A percentile compares a stretch with the other conserved stretches of the same genome.
Evolutionary conservation across 2,888 invertebrate genomes (phyloP).

Genomic region (Trimorus sp.): DNA sequence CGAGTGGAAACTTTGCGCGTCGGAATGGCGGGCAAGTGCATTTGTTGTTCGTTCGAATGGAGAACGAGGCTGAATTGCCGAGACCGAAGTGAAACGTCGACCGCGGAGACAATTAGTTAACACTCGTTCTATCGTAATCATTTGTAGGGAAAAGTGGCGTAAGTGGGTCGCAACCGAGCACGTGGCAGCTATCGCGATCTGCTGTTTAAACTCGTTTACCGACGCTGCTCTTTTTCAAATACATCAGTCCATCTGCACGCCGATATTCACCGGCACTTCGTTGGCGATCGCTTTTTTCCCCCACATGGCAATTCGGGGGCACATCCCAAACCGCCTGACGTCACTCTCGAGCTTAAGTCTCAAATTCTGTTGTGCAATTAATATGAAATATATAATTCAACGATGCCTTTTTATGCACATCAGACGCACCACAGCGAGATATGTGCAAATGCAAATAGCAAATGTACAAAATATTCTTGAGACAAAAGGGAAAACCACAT

Average conservation of each 20-base stretch:
- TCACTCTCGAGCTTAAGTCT: too few species aligned
- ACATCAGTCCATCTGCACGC: slow-evolving; percentile 5
- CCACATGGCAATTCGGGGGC: too few species aligned
- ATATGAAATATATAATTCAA: too few species aligned
- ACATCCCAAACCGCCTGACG: too few species aligned
- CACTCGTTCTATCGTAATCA: slow-evolving; percentile 69
- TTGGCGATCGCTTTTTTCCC: background rate
- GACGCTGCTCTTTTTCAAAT: slow-evolving; percentile 30
- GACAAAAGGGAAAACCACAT: too few species aligned
- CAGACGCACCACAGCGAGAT: too few species aligned
- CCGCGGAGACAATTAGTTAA: slow-evolving; percentile 59
- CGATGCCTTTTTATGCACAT: too few species aligned
- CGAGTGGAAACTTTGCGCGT: too few species aligned
- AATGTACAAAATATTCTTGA: too few species aligned
- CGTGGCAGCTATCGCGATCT: slow-evolving; percentile 55
- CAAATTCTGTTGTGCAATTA: too few species aligned
- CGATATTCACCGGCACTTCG: background rate
- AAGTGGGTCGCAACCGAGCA: slow-evolving; percentile 72
- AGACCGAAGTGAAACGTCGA: slow-evolving; percentile 29
- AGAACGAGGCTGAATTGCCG: slow-evolving; percentile 49
- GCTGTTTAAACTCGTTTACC: slow-evolving; percentile 46
- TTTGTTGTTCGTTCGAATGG: slow-evolving; percentile 30
- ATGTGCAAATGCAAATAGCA: too few species aligned
- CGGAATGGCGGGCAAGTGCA: too few species aligned
- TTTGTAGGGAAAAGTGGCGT: slow-evolving; percentile 68